Evolutionary conservation across 2,113 vertebrate species (phyloP), one percentile per base, ranked within the genome.

Genomic region (Tachuris rubrigastra): DNA sequence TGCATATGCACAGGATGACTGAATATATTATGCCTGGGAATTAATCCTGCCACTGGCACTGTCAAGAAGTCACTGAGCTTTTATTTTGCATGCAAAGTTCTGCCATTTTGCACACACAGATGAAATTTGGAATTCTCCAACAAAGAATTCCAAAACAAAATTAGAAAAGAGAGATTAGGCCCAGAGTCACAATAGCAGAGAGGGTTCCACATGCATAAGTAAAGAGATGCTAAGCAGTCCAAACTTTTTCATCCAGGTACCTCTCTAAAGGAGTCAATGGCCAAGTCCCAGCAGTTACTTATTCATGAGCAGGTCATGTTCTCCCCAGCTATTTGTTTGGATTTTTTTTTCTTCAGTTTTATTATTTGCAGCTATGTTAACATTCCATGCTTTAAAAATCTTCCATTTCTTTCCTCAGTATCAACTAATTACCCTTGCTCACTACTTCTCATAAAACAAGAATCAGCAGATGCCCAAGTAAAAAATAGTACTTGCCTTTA

Each of bases 21-120:
- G 96, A 90, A 94, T 93, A 72, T 66, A 90, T 96, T 97, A 95
- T 90, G 82, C 88, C 90, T 4, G 3, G 67, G 90, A 94, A 95
- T 94, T 94, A 93, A 93, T 95, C 85, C 93, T 6, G 23, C 67
- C 88, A 80, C 82, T 83, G 87, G 82, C 90, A 94, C 80, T 81
- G 95, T 89, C 91, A 97, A 60, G 74, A 65, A 95, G 85, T 79
- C 92, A 87, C 37, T 41, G 78, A 85, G 88, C 25, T 83, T 85
- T 90, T 69, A 92, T 76, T 93, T 76, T 73, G 85, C 49, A 79
- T 85, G 79, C 90, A 73, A 82, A 94, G n/a, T 72, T 66, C 71
- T 93, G 78, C 67, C 75, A 68, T 85, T 91, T 87, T 73, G 67
- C 58, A 76, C 37, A 93, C 1, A 1, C 21, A 71, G 42, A 72